phyloP scores from a whole-genome alignment of 2,888 invertebrate genomes.

The Ypsolopha scabrella region DNA sequence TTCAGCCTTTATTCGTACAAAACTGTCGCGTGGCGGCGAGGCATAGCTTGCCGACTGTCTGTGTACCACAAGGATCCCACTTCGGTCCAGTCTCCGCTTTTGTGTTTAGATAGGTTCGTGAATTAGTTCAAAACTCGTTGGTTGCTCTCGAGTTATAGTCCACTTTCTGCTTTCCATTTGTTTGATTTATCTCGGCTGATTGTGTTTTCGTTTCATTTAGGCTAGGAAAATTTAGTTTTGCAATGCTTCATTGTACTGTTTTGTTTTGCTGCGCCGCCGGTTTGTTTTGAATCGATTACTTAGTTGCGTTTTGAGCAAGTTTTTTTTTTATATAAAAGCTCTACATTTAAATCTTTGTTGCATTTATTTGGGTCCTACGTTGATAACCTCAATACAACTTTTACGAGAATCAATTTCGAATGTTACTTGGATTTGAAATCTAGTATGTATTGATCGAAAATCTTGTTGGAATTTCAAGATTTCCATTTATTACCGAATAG shows the following conservation, averaged over 20 bases:
- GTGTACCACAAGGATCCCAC: conserved; percentile 36
- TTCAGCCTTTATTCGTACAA: conserved; percentile 56
- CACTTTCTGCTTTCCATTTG: conserved; percentile 1
- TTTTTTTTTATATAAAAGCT: no score
- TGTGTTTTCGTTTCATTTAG: background rate
- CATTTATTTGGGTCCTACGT: no score
- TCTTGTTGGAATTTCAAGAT: background rate
- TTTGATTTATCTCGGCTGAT: background rate
- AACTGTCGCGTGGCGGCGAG: conserved; percentile 56
- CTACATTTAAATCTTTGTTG: no score
- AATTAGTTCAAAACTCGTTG: conserved; percentile 23
- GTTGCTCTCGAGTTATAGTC: conserved; percentile 11
- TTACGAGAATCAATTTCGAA: no score
- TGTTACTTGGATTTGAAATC: no score
- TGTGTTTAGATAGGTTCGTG: conserved; percentile 28
- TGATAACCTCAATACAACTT: no score
- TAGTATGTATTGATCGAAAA: no score
- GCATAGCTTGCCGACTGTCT: conserved; percentile 28
- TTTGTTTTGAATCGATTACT: no score
- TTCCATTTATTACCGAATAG: no score
- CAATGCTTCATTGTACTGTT: no score
- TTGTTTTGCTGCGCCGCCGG: background rate
- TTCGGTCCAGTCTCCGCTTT: conserved; percentile 35
- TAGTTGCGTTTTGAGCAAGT: no score
- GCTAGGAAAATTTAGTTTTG: background rate